A percentile compares a stretch with the other conserved stretches of the same genome.
Evolutionary conservation across 2,797 vertebrate genomes (phyloP).

Genomic region (Cossypha niveicapilla): DNA sequence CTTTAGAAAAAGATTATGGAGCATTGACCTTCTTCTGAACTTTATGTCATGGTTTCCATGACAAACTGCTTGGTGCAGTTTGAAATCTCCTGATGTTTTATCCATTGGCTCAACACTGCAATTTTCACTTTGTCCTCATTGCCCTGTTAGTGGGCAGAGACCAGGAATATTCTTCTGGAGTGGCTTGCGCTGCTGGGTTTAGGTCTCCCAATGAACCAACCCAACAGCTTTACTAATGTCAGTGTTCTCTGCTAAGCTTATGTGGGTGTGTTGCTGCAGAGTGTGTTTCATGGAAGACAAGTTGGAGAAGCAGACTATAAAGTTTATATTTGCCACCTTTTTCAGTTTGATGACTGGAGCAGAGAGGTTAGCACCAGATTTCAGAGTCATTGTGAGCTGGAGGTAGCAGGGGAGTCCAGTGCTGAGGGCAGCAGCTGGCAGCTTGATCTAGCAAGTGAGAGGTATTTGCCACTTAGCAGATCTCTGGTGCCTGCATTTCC

Average conservation of each 20-base stretch:
- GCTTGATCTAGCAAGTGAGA: neutral
- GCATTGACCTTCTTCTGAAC: slow-evolving; percentile 50
- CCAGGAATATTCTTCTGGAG: neutral
- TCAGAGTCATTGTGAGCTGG: neutral
- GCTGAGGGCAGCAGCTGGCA: slow-evolving; percentile 48
- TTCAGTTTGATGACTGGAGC: neutral
- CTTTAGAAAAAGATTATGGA: slow-evolving; percentile 27
- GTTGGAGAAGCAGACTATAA: neutral
- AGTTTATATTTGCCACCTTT: slow-evolving; percentile 6
- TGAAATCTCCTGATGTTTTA: slow-evolving; percentile 31
- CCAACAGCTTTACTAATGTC: neutral
- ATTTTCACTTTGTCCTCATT: slow-evolving; percentile 20
- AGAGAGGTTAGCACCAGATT: neutral
- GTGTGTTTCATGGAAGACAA: neutral
- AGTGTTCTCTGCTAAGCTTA: neutral
- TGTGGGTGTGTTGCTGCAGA: neutral
- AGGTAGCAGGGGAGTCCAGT: neutral
- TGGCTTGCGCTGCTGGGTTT: neutral
- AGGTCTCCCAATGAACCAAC: neutral
- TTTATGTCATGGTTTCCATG: slow-evolving; percentile 44
- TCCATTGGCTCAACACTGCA: neutral
- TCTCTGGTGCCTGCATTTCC: slow-evolving; percentile 30
- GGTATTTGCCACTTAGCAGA: slow-evolving; percentile 57
- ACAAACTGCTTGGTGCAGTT: neutral
- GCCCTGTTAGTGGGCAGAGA: slow-evolving; percentile 40